phyloP scores from a whole-genome alignment of 1,140 invertebrate species.

The Neodiprion lecontei region DNA sequence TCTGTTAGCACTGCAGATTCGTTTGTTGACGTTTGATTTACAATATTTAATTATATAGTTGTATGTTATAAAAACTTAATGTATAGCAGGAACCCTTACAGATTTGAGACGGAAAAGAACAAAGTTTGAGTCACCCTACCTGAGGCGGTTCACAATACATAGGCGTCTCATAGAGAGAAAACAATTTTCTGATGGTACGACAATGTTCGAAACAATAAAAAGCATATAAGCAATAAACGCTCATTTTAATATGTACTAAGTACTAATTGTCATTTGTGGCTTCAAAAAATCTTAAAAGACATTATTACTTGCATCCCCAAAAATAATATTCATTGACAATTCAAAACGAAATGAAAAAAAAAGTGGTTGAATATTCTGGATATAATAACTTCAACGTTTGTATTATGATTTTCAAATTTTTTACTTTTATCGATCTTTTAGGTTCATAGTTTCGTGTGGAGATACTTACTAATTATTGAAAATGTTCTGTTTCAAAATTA shows the following conservation, averaged over 20 bases:
- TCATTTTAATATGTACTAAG: not conserved
- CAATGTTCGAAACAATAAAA: slow-evolving; percentile 18
- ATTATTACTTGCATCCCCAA: slow-evolving; percentile 25
- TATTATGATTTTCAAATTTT: not conserved
- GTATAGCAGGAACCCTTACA: slow-evolving; percentile 45
- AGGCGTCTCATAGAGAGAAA: slow-evolving; percentile 21
- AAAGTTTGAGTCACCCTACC: slow-evolving; percentile 44
- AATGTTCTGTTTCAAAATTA: not conserved
- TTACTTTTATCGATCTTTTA: not conserved
- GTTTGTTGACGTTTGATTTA: not conserved
- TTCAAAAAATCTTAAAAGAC: not conserved
- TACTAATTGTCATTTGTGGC: not conserved
- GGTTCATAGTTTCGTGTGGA: not conserved
- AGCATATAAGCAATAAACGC: slow-evolving; percentile 7
- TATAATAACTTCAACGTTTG: not conserved
- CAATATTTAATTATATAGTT: slow-evolving; percentile 2
- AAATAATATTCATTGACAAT: slow-evolving; percentile 38
- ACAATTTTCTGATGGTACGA: slow-evolving; percentile 50
- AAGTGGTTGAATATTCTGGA: not conserved
- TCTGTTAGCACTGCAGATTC: no score
- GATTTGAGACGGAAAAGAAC: slow-evolving; percentile 56
- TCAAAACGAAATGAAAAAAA: not conserved
- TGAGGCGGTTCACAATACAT: slow-evolving; percentile 18
- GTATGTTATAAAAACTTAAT: slow-evolving; percentile 15
- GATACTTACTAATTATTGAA: not conserved